These are phyloP conservation scores for Iguana delicatissima DNA, from an alignment of 2,797 vertebrate genomes.

Conservation along the genomic window DNA sequence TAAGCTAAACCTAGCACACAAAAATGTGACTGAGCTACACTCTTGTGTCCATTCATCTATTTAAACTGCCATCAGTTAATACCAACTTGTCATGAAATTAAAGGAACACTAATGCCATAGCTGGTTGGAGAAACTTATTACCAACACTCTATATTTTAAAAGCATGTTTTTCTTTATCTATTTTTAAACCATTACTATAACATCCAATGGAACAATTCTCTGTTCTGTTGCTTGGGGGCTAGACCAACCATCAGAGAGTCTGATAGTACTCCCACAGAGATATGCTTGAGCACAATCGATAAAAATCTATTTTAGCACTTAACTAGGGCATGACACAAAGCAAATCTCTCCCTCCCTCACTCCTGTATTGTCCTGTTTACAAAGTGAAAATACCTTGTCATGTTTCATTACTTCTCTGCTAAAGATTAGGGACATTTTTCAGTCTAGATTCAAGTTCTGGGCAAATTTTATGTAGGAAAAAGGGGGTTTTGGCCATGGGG, in stretches of 20 bases:
- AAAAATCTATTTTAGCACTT: constrained; percentile 46
- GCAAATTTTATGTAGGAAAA: constrained; percentile 19
- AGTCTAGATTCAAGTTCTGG: neutral
- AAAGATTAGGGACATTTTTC: neutral
- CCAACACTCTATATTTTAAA: neutral
- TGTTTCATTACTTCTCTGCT: constrained; percentile 31
- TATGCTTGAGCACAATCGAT: constrained; percentile 25
- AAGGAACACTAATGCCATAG: neutral
- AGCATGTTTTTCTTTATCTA: neutral
- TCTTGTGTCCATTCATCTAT: neutral
- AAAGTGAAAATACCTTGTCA: constrained; percentile 35
- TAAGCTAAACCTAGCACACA: neutral
- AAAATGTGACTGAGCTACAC: neutral
- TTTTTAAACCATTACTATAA: constrained; percentile 1
- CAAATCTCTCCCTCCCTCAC: neutral
- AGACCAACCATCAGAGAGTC: neutral
- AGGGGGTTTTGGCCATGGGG: neutral
- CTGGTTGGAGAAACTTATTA: neutral
- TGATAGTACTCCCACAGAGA: constrained; percentile 10
- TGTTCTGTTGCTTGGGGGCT: neutral
- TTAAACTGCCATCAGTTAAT: neutral
- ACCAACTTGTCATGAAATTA: neutral
- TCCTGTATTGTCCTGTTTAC: constrained; percentile 31
- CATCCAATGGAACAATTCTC: neutral
- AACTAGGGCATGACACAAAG: constrained; percentile 28